Percentiles rank a stretch among this genome's conserved stretches.
Conservation (phyloP, 1,140 invertebrate genomes). For the Sinella curviseta region DNA sequence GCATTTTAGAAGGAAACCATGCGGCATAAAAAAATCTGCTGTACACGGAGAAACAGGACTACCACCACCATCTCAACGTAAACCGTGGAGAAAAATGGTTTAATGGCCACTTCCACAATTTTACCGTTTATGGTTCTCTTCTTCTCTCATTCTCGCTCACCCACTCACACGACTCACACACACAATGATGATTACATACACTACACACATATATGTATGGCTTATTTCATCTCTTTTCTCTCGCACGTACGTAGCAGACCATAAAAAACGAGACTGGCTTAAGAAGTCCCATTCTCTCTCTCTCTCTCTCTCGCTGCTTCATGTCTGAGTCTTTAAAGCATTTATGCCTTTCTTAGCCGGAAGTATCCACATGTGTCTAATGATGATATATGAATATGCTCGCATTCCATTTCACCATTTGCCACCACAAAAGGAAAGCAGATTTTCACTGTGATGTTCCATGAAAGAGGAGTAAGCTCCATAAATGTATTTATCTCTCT, state of each 20-base stretch:
- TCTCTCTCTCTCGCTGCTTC: not conserved
- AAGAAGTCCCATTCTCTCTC: not conserved
- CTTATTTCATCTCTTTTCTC: not conserved
- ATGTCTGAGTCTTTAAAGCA: not conserved
- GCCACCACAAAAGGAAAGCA: no score
- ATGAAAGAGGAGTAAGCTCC: no score
- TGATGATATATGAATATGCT: slow-evolving; percentile 22
- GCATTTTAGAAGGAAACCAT: no score
- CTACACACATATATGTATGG: no score
- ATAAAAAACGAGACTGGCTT: slow-evolving; percentile 2
- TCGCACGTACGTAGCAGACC: not conserved
- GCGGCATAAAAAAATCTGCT: not conserved
- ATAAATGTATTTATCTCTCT: no score
- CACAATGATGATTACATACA: no score
- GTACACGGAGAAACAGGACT: no score
- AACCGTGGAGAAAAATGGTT: not conserved
- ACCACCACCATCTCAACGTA: no score
- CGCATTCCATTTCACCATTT: not conserved
- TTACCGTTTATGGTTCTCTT: slow-evolving; percentile 17
- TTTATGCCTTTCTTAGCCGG: slow-evolving; percentile 3
- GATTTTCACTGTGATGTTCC: no score
- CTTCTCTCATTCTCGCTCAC: not conserved
- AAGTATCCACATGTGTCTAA: slow-evolving; percentile 23
- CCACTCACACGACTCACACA: no score
- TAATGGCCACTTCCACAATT: slow-evolving; percentile 1